Percentiles rank a stretch among this genome's conserved stretches.
Evolutionary conservation across 2,888 invertebrate genomes (phyloP).

Genomic region (Embidobia sp.): DNA sequence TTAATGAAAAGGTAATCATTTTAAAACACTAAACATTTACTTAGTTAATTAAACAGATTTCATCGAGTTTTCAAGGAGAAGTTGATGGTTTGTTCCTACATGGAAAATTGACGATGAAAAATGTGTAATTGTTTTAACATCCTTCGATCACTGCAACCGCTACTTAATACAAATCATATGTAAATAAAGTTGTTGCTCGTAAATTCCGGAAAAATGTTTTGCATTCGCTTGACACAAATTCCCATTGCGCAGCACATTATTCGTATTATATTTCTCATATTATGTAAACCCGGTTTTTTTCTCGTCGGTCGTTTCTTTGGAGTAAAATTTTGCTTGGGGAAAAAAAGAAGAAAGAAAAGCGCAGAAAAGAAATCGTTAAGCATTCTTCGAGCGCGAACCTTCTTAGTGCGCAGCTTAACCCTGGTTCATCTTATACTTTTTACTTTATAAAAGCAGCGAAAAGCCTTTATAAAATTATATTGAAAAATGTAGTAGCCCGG

Average conservation of each 20-base stretch:
- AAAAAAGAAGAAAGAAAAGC: background rate
- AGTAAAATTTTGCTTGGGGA: background rate
- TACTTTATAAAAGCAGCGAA: constrained; percentile 5
- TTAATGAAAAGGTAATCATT: no score
- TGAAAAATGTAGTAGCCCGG: background rate
- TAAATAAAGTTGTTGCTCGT: background rate
- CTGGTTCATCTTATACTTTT: constrained; percentile 9
- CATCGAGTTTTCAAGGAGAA: no score
- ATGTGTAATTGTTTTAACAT: no score
- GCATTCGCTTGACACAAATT: background rate
- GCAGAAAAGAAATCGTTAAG: constrained; percentile 4
- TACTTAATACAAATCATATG: no score
- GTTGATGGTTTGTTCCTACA: no score
- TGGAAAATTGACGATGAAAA: no score
- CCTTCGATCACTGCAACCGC: no score
- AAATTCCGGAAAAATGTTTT: background rate
- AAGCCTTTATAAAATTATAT: constrained; percentile 7
- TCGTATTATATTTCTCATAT: constrained; percentile 1
- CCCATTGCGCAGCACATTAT: background rate
- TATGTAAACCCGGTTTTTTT: constrained; percentile 2
- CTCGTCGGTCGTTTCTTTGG: background rate
- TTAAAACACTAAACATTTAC: no score
- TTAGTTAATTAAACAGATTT: no score
- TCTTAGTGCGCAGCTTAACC: background rate
- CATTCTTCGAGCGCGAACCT: constrained; percentile 1